Evolutionary conservation across 2,888 invertebrate genomes (phyloP).

Genomic region (Caenorhabditis japonica): DNA sequence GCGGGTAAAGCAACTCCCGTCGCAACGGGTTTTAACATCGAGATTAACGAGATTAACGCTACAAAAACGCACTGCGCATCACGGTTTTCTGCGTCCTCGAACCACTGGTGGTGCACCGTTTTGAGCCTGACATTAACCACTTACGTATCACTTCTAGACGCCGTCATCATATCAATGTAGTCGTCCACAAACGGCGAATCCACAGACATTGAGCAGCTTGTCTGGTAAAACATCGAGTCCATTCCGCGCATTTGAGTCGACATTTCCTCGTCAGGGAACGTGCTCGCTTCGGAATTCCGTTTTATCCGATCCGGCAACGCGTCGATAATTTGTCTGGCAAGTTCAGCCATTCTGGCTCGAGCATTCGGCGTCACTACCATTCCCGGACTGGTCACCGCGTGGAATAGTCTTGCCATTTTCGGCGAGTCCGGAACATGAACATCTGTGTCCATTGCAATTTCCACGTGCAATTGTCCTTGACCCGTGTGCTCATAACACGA

Average conservation of each 20-base stretch:
- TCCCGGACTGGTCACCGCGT: slow-evolving; percentile 67
- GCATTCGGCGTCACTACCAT: slow-evolving; percentile 60
- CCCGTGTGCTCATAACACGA: slow-evolving; percentile 16
- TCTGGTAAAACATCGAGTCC: slow-evolving; percentile 9
- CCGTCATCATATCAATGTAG: slow-evolving; percentile 25
- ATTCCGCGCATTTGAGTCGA: background rate
- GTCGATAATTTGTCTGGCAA: slow-evolving; percentile 97
- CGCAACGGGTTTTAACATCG: no score
- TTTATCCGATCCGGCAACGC: slow-evolving; percentile 98
- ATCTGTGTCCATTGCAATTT: slow-evolving; percentile 70
- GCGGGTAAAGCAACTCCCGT: no score
- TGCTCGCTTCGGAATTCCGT: slow-evolving; percentile 70
- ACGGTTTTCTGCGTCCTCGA: no score
- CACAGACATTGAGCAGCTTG: slow-evolving; percentile 18
- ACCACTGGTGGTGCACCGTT: no score
- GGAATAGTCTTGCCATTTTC: slow-evolving; percentile 66
- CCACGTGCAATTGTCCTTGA: slow-evolving; percentile 51
- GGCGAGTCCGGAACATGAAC: slow-evolving; percentile 70
- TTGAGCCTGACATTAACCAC: no score
- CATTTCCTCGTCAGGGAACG: slow-evolving; percentile 28
- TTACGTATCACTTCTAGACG: slow-evolving; percentile 9
- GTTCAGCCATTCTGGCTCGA: slow-evolving; percentile 81
- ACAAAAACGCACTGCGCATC: no score
- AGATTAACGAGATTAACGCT: no score
- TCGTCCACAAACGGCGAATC: slow-evolving; percentile 20